Percentiles rank a stretch among this genome's conserved stretches.
These are phyloP conservation scores for Trichonephila clavipes DNA, from an alignment of 1,140 invertebrate genomes.

Conservation along the genomic window DNA sequence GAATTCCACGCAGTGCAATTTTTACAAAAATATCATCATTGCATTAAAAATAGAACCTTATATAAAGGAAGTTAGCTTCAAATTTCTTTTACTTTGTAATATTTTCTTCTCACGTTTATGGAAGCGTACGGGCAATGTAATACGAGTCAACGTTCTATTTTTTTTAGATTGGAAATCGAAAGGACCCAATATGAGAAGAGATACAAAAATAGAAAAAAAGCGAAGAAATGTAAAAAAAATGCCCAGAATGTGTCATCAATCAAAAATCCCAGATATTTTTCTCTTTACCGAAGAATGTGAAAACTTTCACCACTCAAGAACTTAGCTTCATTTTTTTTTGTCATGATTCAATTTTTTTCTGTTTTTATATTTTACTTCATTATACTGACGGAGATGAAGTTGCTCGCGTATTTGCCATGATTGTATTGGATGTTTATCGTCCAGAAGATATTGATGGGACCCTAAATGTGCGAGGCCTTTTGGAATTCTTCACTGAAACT, in stretches of 20 bases:
- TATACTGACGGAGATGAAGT: neutral
- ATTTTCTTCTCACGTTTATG: neutral
- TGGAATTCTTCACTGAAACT: neutral
- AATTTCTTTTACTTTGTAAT: neutral
- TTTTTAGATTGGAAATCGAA: neutral
- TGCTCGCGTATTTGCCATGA: neutral
- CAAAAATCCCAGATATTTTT: neutral
- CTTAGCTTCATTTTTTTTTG: neutral
- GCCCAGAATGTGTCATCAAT: neutral
- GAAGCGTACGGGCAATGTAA: neutral
- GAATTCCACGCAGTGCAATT: no score
- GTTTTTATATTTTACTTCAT: neutral
- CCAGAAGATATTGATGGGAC: neutral
- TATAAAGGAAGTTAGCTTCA: neutral
- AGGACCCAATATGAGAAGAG: neutral
- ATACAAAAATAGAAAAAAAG: neutral
- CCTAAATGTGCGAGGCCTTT: neutral
- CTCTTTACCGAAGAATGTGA: slow-evolving; percentile 3
- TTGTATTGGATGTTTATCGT: slow-evolving; percentile 13
- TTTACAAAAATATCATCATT: neutral
- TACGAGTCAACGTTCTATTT: neutral
- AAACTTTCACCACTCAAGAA: neutral
- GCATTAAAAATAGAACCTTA: neutral
- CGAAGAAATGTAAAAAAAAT: neutral
- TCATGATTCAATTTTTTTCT: neutral